Evolutionary conservation across 2,888 invertebrate species (phyloP).

Genomic region (Embidobia sp.): DNA sequence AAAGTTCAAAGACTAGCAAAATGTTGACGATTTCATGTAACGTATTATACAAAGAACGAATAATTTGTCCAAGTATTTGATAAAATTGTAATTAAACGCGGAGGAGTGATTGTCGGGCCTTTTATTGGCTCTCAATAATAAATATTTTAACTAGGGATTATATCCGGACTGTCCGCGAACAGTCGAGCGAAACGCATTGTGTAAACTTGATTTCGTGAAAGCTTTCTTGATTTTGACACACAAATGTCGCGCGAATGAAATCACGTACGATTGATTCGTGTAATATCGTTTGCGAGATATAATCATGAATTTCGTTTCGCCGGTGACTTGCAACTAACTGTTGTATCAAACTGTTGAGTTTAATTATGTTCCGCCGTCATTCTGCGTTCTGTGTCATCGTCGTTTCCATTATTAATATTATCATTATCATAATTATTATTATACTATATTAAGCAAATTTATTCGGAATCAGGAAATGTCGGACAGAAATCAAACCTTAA

Average conservation of each 20-base stretch:
- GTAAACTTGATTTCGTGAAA: constrained; percentile 42
- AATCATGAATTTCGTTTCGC: constrained; percentile 36
- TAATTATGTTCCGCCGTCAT: constrained; percentile 15
- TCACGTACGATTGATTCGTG: constrained; percentile 40
- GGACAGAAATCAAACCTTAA: too few relatives aligned
- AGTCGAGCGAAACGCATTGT: constrained; percentile 31
- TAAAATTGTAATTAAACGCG: too few relatives aligned
- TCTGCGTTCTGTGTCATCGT: neutral
- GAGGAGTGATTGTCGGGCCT: too few relatives aligned
- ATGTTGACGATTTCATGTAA: too few relatives aligned
- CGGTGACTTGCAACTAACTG: constrained; percentile 31
- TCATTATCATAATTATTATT: too few relatives aligned
- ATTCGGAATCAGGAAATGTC: too few relatives aligned
- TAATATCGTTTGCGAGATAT: constrained; percentile 29
- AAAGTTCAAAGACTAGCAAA: too few relatives aligned
- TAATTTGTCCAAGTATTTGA: too few relatives aligned
- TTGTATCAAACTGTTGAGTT: constrained; percentile 8
- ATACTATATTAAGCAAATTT: too few relatives aligned
- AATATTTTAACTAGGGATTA: constrained; percentile 5
- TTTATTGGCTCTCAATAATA: too few relatives aligned
- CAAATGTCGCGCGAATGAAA: constrained; percentile 37
- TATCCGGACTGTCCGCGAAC: constrained; percentile 10
- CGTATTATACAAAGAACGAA: too few relatives aligned
- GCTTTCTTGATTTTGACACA: constrained; percentile 42
- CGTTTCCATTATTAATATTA: too few relatives aligned